Evolutionary conservation across 2,113 vertebrate species (phyloP).

Genomic region (Mixornis gularis): DNA sequence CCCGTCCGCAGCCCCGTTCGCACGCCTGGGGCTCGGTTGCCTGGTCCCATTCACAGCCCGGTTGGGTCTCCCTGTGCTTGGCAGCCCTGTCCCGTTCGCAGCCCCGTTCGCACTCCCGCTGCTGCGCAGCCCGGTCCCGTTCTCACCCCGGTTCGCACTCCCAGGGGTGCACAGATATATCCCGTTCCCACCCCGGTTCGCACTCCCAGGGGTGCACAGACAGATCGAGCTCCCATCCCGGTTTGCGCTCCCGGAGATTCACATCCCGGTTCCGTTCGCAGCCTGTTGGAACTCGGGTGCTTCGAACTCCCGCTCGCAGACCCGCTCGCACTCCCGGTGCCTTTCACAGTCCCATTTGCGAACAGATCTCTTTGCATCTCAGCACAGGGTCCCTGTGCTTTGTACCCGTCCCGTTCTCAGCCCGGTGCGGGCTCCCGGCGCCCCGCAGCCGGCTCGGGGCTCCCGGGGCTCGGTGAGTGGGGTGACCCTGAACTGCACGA

Average conservation of each 20-base stretch:
- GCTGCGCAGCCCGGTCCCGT: background rate
- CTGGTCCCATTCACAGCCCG: background rate
- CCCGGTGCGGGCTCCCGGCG: background rate
- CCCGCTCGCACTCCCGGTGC: background rate
- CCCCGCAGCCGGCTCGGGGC: background rate
- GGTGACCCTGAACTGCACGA: background rate
- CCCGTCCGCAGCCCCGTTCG: background rate
- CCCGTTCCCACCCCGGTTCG: fast-evolving
- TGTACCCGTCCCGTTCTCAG: background rate
- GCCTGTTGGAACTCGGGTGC: background rate
- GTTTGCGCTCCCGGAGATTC: background rate
- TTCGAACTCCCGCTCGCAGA: background rate
- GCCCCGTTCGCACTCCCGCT: background rate
- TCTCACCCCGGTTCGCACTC: fast-evolving
- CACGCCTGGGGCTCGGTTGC: background rate
- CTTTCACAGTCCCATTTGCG: background rate
- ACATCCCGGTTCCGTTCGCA: background rate
- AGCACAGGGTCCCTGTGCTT: background rate
- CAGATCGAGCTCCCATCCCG: background rate
- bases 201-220: fast-evolving
- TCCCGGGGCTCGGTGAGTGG: background rate
- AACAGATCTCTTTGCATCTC: background rate
- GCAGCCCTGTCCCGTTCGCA: background rate
- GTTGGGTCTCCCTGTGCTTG: background rate
- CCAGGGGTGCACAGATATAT: fast-evolving